Conservation (phyloP, 1,140 invertebrate species). For the Drosophila pruinosa region DNA sequence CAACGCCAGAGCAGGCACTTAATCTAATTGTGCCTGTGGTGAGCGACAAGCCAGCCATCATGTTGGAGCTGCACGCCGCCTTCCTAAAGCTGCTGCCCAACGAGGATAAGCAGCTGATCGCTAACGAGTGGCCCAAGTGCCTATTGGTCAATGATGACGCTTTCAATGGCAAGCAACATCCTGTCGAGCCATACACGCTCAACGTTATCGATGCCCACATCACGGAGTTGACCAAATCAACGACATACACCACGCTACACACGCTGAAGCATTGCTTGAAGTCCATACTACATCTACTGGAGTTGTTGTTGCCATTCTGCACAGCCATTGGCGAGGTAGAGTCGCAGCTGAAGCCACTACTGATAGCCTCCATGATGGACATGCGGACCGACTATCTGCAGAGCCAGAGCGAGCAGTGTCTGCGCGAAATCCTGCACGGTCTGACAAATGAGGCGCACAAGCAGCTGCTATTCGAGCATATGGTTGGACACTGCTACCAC, state of each 20-base stretch:
- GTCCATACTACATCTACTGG: conserved; percentile 64
- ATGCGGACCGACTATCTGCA: conserved; percentile 89
- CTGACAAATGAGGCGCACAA: conserved; percentile 85
- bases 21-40: conserved; percentile 75
- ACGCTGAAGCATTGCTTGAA: conserved; percentile 78
- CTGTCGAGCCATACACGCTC: conserved; percentile 76
- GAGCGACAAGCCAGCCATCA: conserved; percentile 74
- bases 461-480: conserved; percentile 86
- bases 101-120: conserved; percentile 78
- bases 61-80: conserved; percentile 67
- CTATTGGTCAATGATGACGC: conserved; percentile 66
- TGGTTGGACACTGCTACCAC: conserved; percentile 88
- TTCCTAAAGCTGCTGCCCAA: conserved; percentile 75
- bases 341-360: conserved; percentile 83
- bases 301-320: conserved; percentile 72
- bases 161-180: conserved; percentile 64
- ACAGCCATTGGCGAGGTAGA: conserved; percentile 43
- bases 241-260: conserved; percentile 68
- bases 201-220: conserved; percentile 78
- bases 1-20: conserved; percentile 59
- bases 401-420: conserved; percentile 85
- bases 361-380: conserved; percentile 90
- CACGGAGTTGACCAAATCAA: conserved; percentile 59
- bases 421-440: conserved; percentile 87
- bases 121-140: conserved; percentile 77